Evolutionary conservation across 2,888 invertebrate species (phyloP), one percentile per base, ranked within the genome.

Genomic region (Encarsia formosa): DNA sequence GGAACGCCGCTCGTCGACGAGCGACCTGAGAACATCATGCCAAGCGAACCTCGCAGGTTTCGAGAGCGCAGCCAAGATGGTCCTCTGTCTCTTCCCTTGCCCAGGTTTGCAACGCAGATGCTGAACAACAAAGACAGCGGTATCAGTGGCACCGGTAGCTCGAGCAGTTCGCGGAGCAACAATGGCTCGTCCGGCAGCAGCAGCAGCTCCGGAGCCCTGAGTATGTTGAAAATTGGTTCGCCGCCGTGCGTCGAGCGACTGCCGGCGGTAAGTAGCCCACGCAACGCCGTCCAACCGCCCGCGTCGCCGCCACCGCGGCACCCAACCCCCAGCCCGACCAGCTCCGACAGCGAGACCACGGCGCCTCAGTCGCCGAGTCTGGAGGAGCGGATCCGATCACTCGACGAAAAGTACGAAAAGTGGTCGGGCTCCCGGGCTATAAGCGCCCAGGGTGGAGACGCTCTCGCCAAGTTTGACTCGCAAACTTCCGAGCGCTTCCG

Each of bases 361-460:
- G 84, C 82, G 3, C 88, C 89, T 3, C 78, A 78, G 41, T 75
- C 77, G 26, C 77, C 79, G 6, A 85, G 87, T 20, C 80, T 96
- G 61, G 95, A 96, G 69, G 95, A 96, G 73, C 81, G 95, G 59
- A 91, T 98, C 64, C 85, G 89, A 59, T 91, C 88, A 46, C 80
- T 97, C 52, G 95, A 96, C 75, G 95, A 94, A 73, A 91, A 91
- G 71, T 92, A 94, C 69, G 91, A 92, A 68, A 87, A 88, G 64
- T 92, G 91, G 92, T 88, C 88, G 34, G 86, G 86, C 38, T 81
- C 82, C 44, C 77, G 84, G 59, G 79, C 81, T 26, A 65, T 82
- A 37, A 78, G 83, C 62, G 81, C 83, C 6, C 76, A 79, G 2
- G 79, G 77, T 13, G 75, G 78, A 26, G 79, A 80, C 56, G 78